Evolutionary conservation across 2,797 vertebrate genomes (phyloP).

Genomic region (Fistularia tabacaria): DNA sequence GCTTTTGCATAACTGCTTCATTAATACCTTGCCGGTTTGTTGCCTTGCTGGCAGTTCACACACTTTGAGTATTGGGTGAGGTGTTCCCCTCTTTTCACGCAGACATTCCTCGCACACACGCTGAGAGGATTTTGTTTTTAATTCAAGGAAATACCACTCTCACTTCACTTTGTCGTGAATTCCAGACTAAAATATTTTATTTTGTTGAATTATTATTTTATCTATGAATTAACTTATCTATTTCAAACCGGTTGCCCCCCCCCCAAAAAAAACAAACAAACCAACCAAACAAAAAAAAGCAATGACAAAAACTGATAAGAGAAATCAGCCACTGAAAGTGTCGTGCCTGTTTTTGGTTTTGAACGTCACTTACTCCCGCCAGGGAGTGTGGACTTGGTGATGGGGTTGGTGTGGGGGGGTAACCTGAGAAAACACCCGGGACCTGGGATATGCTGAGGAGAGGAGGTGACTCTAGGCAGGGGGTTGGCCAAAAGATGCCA

Average conservation of each 20-base stretch:
- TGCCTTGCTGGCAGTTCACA: no score
- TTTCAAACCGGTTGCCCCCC: not conserved
- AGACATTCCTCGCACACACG: no score
- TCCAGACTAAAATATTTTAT: no score
- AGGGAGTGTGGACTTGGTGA: not conserved
- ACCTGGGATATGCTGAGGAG: no score
- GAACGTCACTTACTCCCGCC: conserved; percentile 15
- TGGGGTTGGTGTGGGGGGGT: no score
- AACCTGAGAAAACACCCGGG: no score
- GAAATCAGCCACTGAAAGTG: conserved; percentile 15
- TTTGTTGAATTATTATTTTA: not conserved
- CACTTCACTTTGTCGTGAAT: no score
- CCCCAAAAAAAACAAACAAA: no score
- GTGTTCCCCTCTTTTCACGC: no score
- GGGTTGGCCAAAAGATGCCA: not conserved
- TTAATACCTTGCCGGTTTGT: not conserved
- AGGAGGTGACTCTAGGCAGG: not conserved
- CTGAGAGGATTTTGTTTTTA: no score
- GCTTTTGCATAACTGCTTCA: not conserved
- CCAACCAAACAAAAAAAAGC: not conserved
- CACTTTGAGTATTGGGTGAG: no score
- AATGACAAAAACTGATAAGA: not conserved
- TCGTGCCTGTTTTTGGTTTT: conserved; percentile 21
- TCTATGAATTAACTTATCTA: conserved; percentile 3
- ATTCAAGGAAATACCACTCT: no score